Evolutionary conservation across 2,888 invertebrate genomes (phyloP), one percentile per base, ranked within the genome.

Genomic region (Ophion slaviceki): DNA sequence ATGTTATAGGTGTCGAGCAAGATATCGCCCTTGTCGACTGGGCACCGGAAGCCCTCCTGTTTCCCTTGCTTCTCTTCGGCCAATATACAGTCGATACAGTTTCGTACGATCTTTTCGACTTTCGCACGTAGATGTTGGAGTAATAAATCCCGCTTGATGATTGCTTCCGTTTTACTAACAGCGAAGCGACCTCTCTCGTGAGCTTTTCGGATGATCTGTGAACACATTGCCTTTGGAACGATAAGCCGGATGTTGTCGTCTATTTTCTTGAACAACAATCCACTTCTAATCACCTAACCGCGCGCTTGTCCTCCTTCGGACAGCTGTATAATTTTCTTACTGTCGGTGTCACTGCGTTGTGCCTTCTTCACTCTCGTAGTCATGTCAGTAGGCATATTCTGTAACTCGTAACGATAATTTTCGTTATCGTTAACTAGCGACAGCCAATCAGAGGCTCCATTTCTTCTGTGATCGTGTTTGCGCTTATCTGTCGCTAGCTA

Each of bases 41-140:
- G 24, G 28, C 75, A 36, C 0, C 88, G 57, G 2, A 86, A 80
- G 2, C 88, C 89, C n/a, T 88, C 86, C 14, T 78, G 82, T 24
- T 84, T 86, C 2, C 88, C 84, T 10, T 79, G 68, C 64, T 89
- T 88, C 61, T 70, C 75, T 10, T 87, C 87, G 0, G 82, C 85
- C n/a, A 89, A 32, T 10, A 88, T 89, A 40, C 86, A 89, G 8
- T 82, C 72, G 1, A 89, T 70, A 28, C 88, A 89, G 32, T 84
- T 87, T 2, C 11, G 28, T 7, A 88, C 40, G 17, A 76, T 61
- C 28, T 74, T 82, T 45, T 87, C 59, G 36, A 88, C 57, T 53
- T 86, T 87, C 11, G 53, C 11, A 4, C 70, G 82, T 24, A 24
- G 24, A 24, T 2, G 24, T 77, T 86, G 74, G 1, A 88, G 79